Conservation (phyloP, 2,797 vertebrate genomes). For the Delichon dasypus region DNA sequence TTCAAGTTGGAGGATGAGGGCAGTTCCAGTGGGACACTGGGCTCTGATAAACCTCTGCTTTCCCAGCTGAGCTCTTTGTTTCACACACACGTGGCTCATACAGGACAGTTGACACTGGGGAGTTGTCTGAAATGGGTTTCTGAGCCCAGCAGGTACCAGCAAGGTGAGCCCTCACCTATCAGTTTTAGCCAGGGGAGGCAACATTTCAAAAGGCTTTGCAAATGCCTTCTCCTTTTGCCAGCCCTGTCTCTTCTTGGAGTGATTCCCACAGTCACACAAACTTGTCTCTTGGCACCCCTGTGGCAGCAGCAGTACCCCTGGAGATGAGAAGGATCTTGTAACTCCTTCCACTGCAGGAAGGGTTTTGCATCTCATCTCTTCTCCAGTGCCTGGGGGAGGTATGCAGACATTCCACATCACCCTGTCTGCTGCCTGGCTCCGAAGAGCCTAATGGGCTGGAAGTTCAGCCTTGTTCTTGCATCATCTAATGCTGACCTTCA, state of each 20-base stretch:
- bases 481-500: conserved; percentile 44
- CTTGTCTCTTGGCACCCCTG: not conserved
- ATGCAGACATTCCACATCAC: conserved; percentile 7
- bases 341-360: not conserved
- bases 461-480: conserved; percentile 27
- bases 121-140: not conserved
- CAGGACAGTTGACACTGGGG: not conserved
- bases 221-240: not conserved
- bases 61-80: not conserved
- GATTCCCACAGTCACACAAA: not conserved
- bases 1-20: not conserved
- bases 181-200: not conserved
- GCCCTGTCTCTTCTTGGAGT: not conserved
- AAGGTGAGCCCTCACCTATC: not conserved
- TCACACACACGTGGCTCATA: accelerated
- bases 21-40: not conserved
- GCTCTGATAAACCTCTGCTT: not conserved
- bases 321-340: not conserved
- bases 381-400: not conserved
- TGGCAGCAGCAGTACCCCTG: not conserved
- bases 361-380: not conserved
- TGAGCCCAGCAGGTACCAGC: not conserved
- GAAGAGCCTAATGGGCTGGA: not conserved
- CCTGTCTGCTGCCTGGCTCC: not conserved
- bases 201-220: not conserved